Evolutionary conservation across 2,797 vertebrate genomes (phyloP), one percentile per base, ranked within the genome.

Genomic region (Todus mexicanus): DNA sequence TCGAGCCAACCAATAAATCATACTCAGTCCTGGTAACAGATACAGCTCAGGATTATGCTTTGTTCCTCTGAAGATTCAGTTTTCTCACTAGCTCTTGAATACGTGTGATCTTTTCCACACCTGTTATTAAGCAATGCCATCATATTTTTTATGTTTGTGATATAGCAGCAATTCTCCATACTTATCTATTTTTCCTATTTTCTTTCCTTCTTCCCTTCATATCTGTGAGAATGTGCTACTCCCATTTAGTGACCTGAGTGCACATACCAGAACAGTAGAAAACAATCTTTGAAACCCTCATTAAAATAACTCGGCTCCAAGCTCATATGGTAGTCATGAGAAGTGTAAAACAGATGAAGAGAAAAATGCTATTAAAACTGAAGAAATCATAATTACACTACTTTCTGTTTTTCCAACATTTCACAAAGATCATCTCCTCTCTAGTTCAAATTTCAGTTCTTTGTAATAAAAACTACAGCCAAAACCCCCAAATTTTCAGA

Each of bases 21-120:
- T 66, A 40, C 25, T 56, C 40, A 23, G 48, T 14, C 8, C 50
- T 40, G 15, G 22, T 72, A 83, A 94, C 63, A 95, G 89, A 77
- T 40, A 63, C 10, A 33, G 47, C 87, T 84, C 68, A 65, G 63
- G 92, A 82, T 50, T 75, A 38, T 48, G 27, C 68, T 47, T 47
- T 64, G 42, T 75, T 73, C 77, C 72, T 89, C 33, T 86, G 87
- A 96, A 95, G 86, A 50, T n/a, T 35, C 42, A 8, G 13, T 77
- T 93, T 93, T 92, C 84, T 83, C 83, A 94, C 96, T 96, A 97
- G 92, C 80, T 94, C 86, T 95, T 96, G 94, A 92, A 88, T 92
- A 85, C 87, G 60, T 18, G 18, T 66, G 51, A 56, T 7, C 23
- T 90, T 94, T 94, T 88, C 73, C 64, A 78, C 51, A 85, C 48